phyloP scores from a whole-genome alignment of 92 coral and sea anemone species.

The Paragorgia papillata region DNA sequence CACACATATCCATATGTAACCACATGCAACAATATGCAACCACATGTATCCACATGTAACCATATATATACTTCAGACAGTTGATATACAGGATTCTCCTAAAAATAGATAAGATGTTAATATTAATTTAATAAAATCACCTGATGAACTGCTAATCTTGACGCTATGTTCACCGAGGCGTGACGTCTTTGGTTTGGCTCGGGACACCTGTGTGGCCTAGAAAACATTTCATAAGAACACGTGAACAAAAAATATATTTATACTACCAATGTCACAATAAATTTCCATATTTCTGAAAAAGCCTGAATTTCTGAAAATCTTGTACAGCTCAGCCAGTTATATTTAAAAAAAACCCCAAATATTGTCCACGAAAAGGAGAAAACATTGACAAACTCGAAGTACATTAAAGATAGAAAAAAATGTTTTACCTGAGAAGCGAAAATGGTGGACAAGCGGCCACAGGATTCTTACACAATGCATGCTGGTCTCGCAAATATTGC shows the following conservation, averaged over 20 bases:
- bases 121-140: not conserved
- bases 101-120: not conserved
- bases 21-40: too few relatives aligned
- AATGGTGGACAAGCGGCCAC: conserved; percentile 96
- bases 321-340: too few relatives aligned
- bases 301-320: not conserved
- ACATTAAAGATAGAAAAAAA: not conserved
- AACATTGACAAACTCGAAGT: not conserved
- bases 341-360: too few relatives aligned
- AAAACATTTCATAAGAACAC: not conserved
- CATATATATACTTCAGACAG: too few relatives aligned
- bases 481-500: conserved; percentile 94
- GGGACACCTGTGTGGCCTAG: conserved; percentile 90
- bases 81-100: conserved; percentile 71
- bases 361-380: not conserved
- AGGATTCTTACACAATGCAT: conserved; percentile 92
- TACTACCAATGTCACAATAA: too few relatives aligned
- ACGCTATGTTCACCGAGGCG: conserved; percentile 85
- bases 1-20: too few relatives aligned
- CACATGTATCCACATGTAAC: too few relatives aligned
- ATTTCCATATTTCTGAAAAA: not conserved
- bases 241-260: not conserved
- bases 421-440: conserved; percentile 75
- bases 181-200: conserved; percentile 86
- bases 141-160: conserved; percentile 65